phyloP scores from a whole-genome alignment of 2,888 invertebrate species.

The Arge pagana region DNA sequence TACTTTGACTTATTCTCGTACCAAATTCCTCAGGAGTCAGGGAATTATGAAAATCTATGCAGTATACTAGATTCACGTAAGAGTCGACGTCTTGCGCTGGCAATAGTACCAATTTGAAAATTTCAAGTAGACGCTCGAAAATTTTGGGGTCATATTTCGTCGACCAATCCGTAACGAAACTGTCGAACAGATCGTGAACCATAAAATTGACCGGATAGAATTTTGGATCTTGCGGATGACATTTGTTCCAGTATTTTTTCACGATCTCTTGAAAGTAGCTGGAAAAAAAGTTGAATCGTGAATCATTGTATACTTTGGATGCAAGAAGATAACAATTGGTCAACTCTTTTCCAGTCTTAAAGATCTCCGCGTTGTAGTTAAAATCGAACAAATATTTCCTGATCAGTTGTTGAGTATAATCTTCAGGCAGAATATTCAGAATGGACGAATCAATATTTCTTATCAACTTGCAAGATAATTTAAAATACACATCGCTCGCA shows the following conservation, averaged over 20 bases:
- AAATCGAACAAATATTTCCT: conserved; percentile 34
- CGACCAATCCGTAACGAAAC: too few relatives aligned
- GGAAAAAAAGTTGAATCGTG: conserved; percentile 26
- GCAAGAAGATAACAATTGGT: conserved; percentile 7
- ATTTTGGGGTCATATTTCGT: background rate
- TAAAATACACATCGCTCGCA: too few relatives aligned
- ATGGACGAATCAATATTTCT: background rate
- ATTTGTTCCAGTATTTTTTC: conserved; percentile 30
- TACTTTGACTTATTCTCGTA: conserved; percentile 5
- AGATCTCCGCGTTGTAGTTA: conserved; percentile 12
- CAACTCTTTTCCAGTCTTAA: background rate
- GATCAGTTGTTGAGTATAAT: conserved; percentile 34
- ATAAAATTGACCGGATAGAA: conserved; percentile 31
- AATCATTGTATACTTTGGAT: conserved; percentile 23
- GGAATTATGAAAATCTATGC: conserved; percentile 6
- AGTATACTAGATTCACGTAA: conserved; percentile 31
- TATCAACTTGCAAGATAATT: conserved; percentile 14
- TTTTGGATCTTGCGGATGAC: conserved; percentile 2
- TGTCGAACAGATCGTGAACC: conserved; percentile 4
- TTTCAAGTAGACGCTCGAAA: conserved; percentile 26
- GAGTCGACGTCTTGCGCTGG: conserved; percentile 32
- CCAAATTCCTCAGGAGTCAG: conserved; percentile 16
- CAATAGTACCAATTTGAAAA: conserved; percentile 24
- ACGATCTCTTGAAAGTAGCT: conserved; percentile 24
- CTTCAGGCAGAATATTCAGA: conserved; percentile 35